Evolutionary conservation across 92 coral and sea anemone species (phyloP), one percentile per base, ranked within the genome.

Genomic region (Plumapathes pennacea): DNA sequence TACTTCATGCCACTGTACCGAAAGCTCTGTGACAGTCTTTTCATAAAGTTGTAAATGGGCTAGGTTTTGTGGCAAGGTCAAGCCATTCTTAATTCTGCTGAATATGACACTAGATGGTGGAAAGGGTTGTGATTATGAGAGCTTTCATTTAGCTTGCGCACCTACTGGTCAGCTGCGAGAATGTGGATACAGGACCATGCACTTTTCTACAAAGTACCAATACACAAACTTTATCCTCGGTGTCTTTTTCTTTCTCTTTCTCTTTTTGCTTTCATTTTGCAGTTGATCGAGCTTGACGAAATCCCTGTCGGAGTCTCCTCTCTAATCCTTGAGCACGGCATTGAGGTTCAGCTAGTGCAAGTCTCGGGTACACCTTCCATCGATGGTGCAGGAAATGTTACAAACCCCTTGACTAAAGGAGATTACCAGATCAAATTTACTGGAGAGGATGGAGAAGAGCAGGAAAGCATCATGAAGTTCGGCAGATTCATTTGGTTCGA

Each of bases 401-500:
- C 32, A 31, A 75, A 76, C 17, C 83, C 83, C 38, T 41, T 76
- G 39, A 32, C 4, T 22, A 18, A 47, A 0, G 14, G 17, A 7
- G 22, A 37, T 0, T 66, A 76, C 25, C 22, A 36, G 14, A 25
- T 57, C 20, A 24, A 50, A 10, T 68, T 77, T n/a, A 54, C 43
- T 9, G 84, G 84, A 3, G 64, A 65, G 23, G 63, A 71, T 20
- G 84, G 77, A 4, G 26, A 51, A 18, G 84, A 77, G 31, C 28
- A 57, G 12, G 60, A 26, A 7, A 52, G 57, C 12, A 40, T 29
- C 9, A 54, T 77, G 10, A 36, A 25, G 34, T 32, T 77, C 20
- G 60, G 72, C 21, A 32, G 20, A 32, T 67, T 67, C 42, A 77
- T 77, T 32, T 77, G 84, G 84, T 77, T 77, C 52, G 84, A 68